Evolutionary conservation across 2,797 vertebrate genomes (phyloP), one percentile per base, ranked within the genome.

Genomic region (Sebastes diploproa): DNA sequence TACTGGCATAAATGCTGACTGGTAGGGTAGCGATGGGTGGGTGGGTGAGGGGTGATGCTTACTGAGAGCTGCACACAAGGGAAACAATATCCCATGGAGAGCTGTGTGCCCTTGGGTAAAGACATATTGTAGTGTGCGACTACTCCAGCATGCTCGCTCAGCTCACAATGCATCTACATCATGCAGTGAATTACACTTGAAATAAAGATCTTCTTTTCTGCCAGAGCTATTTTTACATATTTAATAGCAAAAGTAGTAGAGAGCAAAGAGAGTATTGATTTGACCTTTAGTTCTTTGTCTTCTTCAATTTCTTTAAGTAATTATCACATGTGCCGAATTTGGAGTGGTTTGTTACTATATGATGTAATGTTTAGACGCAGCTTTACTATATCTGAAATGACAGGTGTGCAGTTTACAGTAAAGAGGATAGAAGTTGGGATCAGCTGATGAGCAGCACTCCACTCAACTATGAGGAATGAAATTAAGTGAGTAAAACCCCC

Each of bases 1-100:
- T 64, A 62, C 58, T 84, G 86, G 61, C 88, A 85, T 69, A 82
- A 76, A 77, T 87, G 89, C 92, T 88, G 87, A 88, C 86, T 90
- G 71, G 74, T 80, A 89, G 79, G 72, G 60, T 82, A 84, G 77
- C 77, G 69, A 32, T 68, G 78, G 78, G 80, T 77, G 77, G 77
- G 71, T 82, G 54, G 9, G 46, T 50, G 83, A 80, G 83, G 86
- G 80, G 67, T 81, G 78, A 85, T 80, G 71, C 74, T 75, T 77
- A 81, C 77, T 73, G 77, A 89, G 78, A 72, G 82, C 60, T 60
- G 55, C 76, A 82, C 81, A 88, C 81, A 76, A 71, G 82, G 80
- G 78, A 89, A 80, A 77, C 23, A 58, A 70, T 73, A 65, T 62
- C 69, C 59, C 77, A 16, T 23, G 25, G 59, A 80, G 80, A 75